A percentile compares a stretch with the other conserved stretches of the same genome.
phyloP scores from a whole-genome alignment of 2,797 vertebrate species.

The Hippocampus kuda region DNA sequence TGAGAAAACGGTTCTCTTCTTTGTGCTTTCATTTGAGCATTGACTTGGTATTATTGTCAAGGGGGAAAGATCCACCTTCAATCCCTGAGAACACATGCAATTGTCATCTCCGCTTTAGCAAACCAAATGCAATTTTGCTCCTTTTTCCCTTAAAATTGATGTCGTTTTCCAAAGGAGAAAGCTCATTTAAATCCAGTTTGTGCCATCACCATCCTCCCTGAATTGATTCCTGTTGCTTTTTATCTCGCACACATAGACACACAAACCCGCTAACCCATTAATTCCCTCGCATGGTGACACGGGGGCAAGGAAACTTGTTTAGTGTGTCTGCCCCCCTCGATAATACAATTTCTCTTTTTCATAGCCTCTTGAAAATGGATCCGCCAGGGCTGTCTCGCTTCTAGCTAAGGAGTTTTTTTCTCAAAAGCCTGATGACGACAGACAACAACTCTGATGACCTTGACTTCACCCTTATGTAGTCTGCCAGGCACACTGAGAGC shows the following conservation, averaged over 20 bases:
- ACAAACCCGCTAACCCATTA: slow-evolving; percentile 20
- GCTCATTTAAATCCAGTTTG: slow-evolving; percentile 12
- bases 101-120: neutral
- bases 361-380: slow-evolving; percentile 42
- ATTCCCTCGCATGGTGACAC: slow-evolving; percentile 24
- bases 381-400: slow-evolving; percentile 37
- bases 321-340: slow-evolving; percentile 33
- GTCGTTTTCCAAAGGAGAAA: slow-evolving; percentile 17
- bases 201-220: neutral
- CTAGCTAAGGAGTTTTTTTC: slow-evolving; percentile 46
- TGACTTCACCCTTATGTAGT: slow-evolving; percentile 44
- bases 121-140: slow-evolving; percentile 1
- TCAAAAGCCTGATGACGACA: slow-evolving; percentile 46
- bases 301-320: slow-evolving; percentile 34
- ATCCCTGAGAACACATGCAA: neutral
- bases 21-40: slow-evolving; percentile 13
- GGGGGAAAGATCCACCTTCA: neutral
- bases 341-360: slow-evolving; percentile 37
- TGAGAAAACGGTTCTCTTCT: slow-evolving; percentile 3
- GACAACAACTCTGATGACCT: slow-evolving; percentile 53
- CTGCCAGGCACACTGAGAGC: slow-evolving; percentile 31
- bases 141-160: slow-evolving; percentile 22
- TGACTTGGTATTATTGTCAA: neutral
- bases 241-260: slow-evolving; percentile 13
- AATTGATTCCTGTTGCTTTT: slow-evolving; percentile 17